Evolutionary conservation across 2,888 invertebrate genomes (phyloP), one percentile per base, ranked within the genome.

Genomic region (Chelonus formosanus): DNA sequence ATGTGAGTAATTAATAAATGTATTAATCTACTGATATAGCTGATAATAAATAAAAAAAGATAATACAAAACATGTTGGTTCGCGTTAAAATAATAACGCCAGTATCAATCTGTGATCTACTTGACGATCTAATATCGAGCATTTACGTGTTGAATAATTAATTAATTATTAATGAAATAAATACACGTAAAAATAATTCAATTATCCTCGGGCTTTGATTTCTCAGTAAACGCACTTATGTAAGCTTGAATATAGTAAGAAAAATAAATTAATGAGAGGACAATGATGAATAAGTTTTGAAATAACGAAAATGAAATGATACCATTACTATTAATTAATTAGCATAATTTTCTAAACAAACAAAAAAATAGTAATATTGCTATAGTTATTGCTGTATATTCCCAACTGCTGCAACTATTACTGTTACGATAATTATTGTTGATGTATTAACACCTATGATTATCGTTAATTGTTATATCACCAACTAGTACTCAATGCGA

Each of bases 401-500:
- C 20, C 20, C 20, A 20, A 20, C 20, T 20, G 20, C 20, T 20
- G 20, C 20, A 10, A 61, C 55, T 54, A 47, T 48, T 36, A 48
- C n/a, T 59, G 36, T 35, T 59, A 31, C 6, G 34, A 43, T 60
- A 50, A 65, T 65, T 54, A 44, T 61, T 45, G 52, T 66, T 66
- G 65, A 56, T 58, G 47, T 52, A 48, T 43, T 61, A 52, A 48
- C 35, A 8, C 44, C 6, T 44, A 66, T 57, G n/a, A 66, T 60
- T 60, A 55, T 55, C 36, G 60, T 60, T 60, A 60, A 45, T 60
- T 52, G 63, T 50, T 63, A 57, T 10, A 55, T 65, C 35, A 35
- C 53, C 57, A 58, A 50, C 40, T 43, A 53, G 35, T 70, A 65
- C 63, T 69, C 64, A 67, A 67, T 70, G 57, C 69, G 72, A 71